Evolutionary conservation across 2,888 invertebrate species (phyloP), one percentile per base, ranked within the genome.

Genomic region (Aleiodes alternator): DNA sequence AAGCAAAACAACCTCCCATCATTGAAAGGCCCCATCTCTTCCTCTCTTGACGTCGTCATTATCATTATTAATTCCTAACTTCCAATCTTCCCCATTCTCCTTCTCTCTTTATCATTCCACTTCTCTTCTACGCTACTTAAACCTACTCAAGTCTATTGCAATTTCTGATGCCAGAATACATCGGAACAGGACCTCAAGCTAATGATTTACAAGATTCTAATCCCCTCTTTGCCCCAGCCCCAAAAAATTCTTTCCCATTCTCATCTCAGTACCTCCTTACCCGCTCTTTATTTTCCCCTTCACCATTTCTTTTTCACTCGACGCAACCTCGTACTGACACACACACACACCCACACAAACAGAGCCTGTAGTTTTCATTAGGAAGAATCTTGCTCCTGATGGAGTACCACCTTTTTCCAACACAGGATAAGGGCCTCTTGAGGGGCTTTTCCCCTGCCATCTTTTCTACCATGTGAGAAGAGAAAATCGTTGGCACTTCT

Each of bases 161-260:
- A 55, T 70, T 69, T 73, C 69, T 34, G 51, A 11, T 61, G 34
- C 5, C 50, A 38, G 9, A 71, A 56, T 69, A 64, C 70, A 72
- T 78, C 57, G 75, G 31, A 16, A 23, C 23, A 23, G 29, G 12
- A 51, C 69, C 79, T 75, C 55, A 56, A 79, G 78, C 83, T 84
- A 86, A 86, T 86, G 85, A 86, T 86, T 87, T 84, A 85, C 84
- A 80, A 84, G 85, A 86, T 86, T 86, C 84, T 87, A 87, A 87
- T 87, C 85, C 83, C 80, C 83, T 80, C 16, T 29, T 23, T 23
- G 23, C 56, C 57, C 70, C 51, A 59, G 14, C 56, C 43, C 8
- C 50, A 43, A 38, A 31, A 23, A 14, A 56, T 43, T 34, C 64
- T 55, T 51, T 43, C 70, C 23, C 23, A 23, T 2, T 23, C 23